Base-by-base conservation (phyloP, 2,888 invertebrate genomes). In the Pharmacophagus antenor region DNA sequence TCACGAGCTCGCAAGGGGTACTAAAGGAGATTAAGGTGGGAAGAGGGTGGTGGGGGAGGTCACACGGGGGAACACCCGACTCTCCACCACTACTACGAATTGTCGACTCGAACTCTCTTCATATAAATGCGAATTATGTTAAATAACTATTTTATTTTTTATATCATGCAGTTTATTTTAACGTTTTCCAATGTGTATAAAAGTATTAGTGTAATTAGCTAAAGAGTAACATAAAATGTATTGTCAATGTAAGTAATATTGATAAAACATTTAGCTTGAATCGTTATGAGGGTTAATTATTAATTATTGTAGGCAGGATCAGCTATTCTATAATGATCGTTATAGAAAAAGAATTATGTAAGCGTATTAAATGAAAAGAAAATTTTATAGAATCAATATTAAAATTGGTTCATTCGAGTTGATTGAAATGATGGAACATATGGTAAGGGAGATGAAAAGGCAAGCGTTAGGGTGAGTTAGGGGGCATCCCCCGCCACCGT, bases 1-100 rank as follows among this genome's bases (percentile, higher is more conserved):
- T 89, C 89, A 89, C 83, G 72, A 77, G 72, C 74, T 77, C 70
- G 74, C 66, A 67, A 77, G 84, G 82, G 73, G 82, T 80, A 77
- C 77, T 80, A 77, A 79, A 82, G 83, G 82, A 80, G 84, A 87
- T 88, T 86, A 86, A 53, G 61, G 53, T 47, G 56, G 53, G 86
- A 82, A 74, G 68, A 68, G 70, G 76, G 71, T 67, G 77, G 65
- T 73, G 71, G 55, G 69, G 69, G 66, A 70, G n/a, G n/a, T 67
- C 69, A 67, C 67, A 79, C 77, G 77, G 74, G 77, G 59, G 47
- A 68, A 75, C n/a, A n/a, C n/a, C 77, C 78, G 72, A 72, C 68
- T 61, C 64, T 65, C 55, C 22, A 51, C 69, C 77, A 65, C 75
- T 81, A 85, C 82, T 67, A 76, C 15, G 25, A 48, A 59, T 20